Conservation (phyloP, 2,797 vertebrate species). For the Eulemur rubriventer region DNA sequence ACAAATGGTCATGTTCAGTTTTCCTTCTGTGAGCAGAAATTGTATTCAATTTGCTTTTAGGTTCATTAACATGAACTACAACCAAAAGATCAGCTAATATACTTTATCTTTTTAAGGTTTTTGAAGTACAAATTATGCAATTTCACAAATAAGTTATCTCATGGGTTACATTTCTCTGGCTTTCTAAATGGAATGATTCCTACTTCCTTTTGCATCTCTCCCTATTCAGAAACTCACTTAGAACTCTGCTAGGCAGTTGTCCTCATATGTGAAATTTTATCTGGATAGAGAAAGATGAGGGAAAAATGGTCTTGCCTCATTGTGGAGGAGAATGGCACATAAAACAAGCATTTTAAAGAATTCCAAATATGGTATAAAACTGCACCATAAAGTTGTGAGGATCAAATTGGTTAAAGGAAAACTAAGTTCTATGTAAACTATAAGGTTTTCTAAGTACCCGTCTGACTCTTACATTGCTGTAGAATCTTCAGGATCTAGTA, state of each 20-base stretch:
- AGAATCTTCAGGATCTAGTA: background rate
- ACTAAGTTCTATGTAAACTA: background rate
- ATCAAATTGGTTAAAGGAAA: constrained; percentile 36
- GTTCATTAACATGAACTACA: background rate
- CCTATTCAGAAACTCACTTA: constrained; percentile 12
- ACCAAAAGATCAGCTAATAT: background rate
- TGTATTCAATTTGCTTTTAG: background rate
- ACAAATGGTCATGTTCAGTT: background rate
- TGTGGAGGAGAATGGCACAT: background rate
- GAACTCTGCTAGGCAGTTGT: background rate
- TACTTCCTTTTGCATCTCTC: background rate
- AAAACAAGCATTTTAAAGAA: constrained; percentile 37
- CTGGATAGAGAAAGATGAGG: background rate
- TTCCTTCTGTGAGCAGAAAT: background rate
- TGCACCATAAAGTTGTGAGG: background rate
- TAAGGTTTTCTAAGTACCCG: background rate
- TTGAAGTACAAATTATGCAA: background rate
- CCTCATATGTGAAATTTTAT: constrained; percentile 18
- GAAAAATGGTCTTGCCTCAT: background rate
- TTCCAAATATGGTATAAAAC: constrained; percentile 21
- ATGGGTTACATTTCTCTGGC: background rate
- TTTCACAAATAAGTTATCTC: constrained; percentile 30
- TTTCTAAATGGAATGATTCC: background rate
- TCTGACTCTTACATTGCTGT: background rate
- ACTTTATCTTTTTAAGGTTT: constrained; percentile 16